A percentile compares a stretch with the other conserved stretches of the same genome.
phyloP scores from a whole-genome alignment of 2,797 vertebrate species.

The Chloroceryle amazona region DNA sequence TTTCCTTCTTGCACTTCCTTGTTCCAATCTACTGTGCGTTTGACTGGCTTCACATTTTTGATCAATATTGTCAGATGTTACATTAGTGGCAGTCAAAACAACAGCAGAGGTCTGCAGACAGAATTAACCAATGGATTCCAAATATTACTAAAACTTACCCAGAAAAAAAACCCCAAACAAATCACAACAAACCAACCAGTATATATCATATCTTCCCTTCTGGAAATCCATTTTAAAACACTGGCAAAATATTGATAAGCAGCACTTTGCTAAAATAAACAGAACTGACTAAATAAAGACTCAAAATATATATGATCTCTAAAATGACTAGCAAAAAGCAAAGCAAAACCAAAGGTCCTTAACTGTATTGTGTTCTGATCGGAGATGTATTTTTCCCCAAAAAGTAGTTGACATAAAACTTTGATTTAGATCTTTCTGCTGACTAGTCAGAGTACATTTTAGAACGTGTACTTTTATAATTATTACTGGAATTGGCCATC shows the following conservation, averaged over 20 bases:
- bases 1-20: not conserved
- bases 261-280: not conserved
- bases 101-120: not conserved
- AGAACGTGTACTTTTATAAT: constrained; percentile 21
- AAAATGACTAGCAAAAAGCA: not conserved
- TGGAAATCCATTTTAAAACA: not conserved
- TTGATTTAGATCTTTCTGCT: not conserved
- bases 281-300: not conserved
- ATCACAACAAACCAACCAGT: fast-evolving
- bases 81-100: not conserved
- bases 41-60: not conserved
- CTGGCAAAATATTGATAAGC: not conserved
- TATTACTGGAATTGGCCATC: constrained; percentile 68
- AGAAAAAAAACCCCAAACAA: not conserved
- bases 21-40: not conserved
- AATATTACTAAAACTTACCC: not conserved
- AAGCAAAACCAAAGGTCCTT: not conserved
- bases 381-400: not conserved
- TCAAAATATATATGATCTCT: not conserved
- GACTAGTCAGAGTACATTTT: not conserved
- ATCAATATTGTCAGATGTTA: not conserved
- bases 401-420: not conserved
- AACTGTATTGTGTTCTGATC: not conserved
- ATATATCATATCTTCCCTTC: not conserved
- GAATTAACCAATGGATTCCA: not conserved